A percentile compares a stretch with the other conserved stretches of the same genome.
These are phyloP conservation scores for Tyrannus savana DNA, from an alignment of 2,113 vertebrate species.

Conservation along the genomic window DNA sequence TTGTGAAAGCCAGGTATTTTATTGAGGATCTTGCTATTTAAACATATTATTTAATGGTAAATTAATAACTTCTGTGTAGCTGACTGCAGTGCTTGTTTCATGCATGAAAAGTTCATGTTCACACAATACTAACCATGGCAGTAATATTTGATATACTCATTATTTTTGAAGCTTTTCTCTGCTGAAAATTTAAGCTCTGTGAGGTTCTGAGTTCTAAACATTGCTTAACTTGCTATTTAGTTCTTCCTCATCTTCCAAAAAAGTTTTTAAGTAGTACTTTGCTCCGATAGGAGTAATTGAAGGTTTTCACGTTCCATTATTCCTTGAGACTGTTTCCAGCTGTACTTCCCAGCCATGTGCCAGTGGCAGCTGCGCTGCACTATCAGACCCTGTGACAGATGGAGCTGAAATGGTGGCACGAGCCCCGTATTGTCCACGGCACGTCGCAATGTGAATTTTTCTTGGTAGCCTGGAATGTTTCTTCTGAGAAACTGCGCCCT, in stretches of 20 bases:
- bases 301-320: conserved; percentile 18
- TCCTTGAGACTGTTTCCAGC: conserved; percentile 37
- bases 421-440: neutral
- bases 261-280: neutral
- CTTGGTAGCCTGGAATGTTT: conserved; percentile 18
- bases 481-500: conserved; percentile 9
- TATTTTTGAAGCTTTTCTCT: neutral
- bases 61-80: neutral
- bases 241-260: neutral
- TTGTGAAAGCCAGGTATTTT: neutral
- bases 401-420: conserved; percentile 46
- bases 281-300: neutral
- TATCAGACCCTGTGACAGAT: conserved; percentile 43
- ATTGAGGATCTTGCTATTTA: neutral
- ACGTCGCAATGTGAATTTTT: neutral
- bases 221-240: neutral
- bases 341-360: conserved; percentile 10
- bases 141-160: neutral
- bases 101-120: neutral
- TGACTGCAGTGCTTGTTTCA: neutral
- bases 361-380: conserved; percentile 46
- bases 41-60: neutral
- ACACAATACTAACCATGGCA: neutral
- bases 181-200: neutral
- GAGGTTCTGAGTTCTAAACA: neutral